Base-by-base conservation (phyloP, 2,797 vertebrate species). In the Rhinatrema bivittatum region DNA sequence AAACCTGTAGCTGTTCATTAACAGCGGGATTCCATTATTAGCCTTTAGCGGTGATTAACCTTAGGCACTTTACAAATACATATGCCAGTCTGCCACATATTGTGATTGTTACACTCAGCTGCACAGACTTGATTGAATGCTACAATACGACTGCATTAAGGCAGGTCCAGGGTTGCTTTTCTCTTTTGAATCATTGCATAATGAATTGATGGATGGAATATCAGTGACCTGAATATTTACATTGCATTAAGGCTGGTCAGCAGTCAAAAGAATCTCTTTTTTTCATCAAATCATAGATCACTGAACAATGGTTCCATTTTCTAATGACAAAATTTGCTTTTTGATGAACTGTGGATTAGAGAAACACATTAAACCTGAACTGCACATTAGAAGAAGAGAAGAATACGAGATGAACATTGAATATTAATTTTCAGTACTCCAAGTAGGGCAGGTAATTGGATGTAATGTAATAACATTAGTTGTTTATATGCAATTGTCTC, bases 391-490 rank as follows among this genome's bases (percentile, higher is more conserved):
- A 56, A 27, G 39, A 64, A 68, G 50, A 50, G n/a, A n/a, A n/a
- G n/a, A n/a, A n/a, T n/a, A n/a, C 51, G 72, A 75, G 59, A 68
- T 75, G 59, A 68, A 78, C 72, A 76, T 76, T 75, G 59, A 68
- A 78, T 72, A 76, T 76, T 81, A 68, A 80, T 62, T 73, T 70
- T 47, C 48, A 65, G 48, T 39, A 55, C 62, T 58, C 70, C 62
- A 62, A 72, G 28, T 61, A 47, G 65, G 54, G 37, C 50, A 20
- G 51, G 59, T 53, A 70, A 78, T 74, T 64, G 52, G 56, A 47
- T 69, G 72, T 68, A 73, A 59, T 71, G 44, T 74, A 66, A 74
- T 71, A 78, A 70, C 58, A 34, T 25, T 60, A 48, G 53, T 34
- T 65, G 51, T 71, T 78, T 67, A 62, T 62, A 56, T 44, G 46